Percentiles rank a stretch among this genome's conserved stretches.
phyloP scores from a whole-genome alignment of 2,113 vertebrate genomes.

The Proteles cristata region DNA sequence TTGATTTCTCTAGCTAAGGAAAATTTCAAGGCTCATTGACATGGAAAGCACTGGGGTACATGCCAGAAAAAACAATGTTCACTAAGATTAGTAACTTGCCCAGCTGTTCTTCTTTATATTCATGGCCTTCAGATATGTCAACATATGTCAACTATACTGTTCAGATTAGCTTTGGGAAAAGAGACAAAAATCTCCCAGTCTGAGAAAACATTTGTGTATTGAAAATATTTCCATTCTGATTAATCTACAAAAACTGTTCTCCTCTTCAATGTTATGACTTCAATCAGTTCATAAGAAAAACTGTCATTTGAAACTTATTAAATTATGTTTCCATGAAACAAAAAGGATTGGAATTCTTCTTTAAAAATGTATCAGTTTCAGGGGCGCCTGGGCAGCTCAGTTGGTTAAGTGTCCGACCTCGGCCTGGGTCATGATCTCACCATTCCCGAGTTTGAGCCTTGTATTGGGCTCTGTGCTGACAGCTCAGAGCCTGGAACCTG shows the following conservation, averaged over 20 bases:
- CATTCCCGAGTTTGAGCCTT: too few species aligned
- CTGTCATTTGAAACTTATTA: neutral
- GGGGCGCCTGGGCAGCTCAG: too few species aligned
- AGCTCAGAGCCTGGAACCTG: too few species aligned
- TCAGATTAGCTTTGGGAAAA: neutral
- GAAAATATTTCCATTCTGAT: neutral
- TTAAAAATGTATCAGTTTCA: neutral
- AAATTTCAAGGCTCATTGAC: neutral
- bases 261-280: neutral
- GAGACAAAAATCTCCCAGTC: neutral
- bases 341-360: neutral
- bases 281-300: neutral
- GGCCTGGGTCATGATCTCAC: too few species aligned
- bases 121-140: neutral
- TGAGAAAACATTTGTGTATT: constrained; percentile 11
- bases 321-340: neutral
- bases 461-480: too few species aligned
- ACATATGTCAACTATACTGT: neutral
- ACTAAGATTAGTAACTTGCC: neutral
- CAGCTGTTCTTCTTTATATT: neutral
- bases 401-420: too few species aligned
- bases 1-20: neutral
- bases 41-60: neutral
- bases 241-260: neutral
- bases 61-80: neutral